These are phyloP conservation scores for Acanthochromis polyacanthus DNA, from an alignment of 2,113 vertebrate species.

Conservation along the genomic window DNA sequence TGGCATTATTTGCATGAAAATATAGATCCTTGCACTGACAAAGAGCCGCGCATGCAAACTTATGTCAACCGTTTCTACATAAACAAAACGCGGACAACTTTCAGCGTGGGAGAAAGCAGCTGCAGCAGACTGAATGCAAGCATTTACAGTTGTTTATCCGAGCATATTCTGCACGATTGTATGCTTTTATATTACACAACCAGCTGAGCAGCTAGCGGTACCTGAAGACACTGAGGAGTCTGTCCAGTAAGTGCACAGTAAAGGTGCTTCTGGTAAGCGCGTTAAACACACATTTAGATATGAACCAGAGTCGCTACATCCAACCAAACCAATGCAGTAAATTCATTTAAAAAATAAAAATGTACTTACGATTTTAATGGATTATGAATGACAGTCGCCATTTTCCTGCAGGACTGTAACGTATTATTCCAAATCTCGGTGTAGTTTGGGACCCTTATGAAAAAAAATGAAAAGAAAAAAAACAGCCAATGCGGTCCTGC, in stretches of 20 bases:
- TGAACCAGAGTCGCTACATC: not conserved
- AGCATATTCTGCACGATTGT: slow-evolving; percentile 22
- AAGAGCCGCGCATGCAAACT: slow-evolving; percentile 49
- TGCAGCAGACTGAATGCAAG: slow-evolving; percentile 1
- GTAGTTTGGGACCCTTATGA: slow-evolving; percentile 84
- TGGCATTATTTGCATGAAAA: slow-evolving; percentile 34
- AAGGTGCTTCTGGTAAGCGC: slow-evolving; percentile 17
- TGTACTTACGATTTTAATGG: slow-evolving; percentile 98
- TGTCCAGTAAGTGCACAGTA: slow-evolving; percentile 2
- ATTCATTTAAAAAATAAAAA: not conserved
- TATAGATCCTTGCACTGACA: slow-evolving; percentile 36
- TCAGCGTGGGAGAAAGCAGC: slow-evolving; percentile 7
- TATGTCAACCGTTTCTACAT: not conserved
- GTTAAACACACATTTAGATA: not conserved
- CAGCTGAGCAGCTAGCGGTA: slow-evolving; percentile 18
- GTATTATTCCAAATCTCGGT: slow-evolving; percentile 96
- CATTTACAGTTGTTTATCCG: slow-evolving; percentile 7
- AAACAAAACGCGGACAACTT: slow-evolving; percentile 2
- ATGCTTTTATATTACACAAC: slow-evolving; percentile 30
- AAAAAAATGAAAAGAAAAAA: slow-evolving; percentile 30
- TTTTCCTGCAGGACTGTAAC: slow-evolving; percentile 97
- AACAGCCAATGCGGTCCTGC: slow-evolving; percentile 87
- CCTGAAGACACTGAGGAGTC: slow-evolving; percentile 41
- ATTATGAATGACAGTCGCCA: slow-evolving; percentile 99
- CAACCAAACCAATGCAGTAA: not conserved